A percentile compares a stretch with the other conserved stretches of the same genome.
Conservation (phyloP, 2,113 vertebrate genomes). For the Micronisus gabar region DNA sequence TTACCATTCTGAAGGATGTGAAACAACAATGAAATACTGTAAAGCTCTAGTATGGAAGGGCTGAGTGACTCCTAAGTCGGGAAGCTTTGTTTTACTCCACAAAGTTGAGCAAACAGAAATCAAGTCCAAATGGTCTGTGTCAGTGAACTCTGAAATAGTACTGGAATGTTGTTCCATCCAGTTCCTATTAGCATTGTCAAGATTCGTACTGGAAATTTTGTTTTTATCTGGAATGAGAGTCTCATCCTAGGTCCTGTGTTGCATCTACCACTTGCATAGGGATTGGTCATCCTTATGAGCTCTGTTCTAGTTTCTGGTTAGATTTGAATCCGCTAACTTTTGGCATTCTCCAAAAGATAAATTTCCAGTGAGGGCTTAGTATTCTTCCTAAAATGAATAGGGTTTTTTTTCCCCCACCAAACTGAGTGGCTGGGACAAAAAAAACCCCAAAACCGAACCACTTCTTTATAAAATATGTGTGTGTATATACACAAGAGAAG, state of each 20-base stretch:
- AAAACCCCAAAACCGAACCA: background rate
- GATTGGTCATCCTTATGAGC: background rate
- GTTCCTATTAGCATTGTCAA: background rate
- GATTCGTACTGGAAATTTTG: background rate
- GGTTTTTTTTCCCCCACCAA: background rate
- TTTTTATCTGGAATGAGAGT: background rate
- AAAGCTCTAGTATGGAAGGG: background rate
- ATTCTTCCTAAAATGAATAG: background rate
- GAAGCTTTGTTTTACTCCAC: background rate
- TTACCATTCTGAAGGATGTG: background rate
- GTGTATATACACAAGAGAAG: background rate
- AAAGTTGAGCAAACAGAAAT: background rate
- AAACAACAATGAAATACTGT: background rate
- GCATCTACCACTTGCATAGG: background rate
- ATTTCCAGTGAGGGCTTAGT: background rate
- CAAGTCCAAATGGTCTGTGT: background rate
- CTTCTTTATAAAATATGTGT: background rate
- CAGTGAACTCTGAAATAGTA: background rate
- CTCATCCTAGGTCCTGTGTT: background rate
- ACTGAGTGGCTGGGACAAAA: background rate
- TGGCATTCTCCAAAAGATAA: background rate
- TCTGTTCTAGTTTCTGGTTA: background rate
- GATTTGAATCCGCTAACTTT: background rate
- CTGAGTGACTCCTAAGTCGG: background rate
- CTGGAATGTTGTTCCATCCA: background rate